A percentile compares a stretch with the other conserved stretches of the same genome.
phyloP scores from a whole-genome alignment of 2,888 invertebrate genomes.

The Idaea dimidiata region DNA sequence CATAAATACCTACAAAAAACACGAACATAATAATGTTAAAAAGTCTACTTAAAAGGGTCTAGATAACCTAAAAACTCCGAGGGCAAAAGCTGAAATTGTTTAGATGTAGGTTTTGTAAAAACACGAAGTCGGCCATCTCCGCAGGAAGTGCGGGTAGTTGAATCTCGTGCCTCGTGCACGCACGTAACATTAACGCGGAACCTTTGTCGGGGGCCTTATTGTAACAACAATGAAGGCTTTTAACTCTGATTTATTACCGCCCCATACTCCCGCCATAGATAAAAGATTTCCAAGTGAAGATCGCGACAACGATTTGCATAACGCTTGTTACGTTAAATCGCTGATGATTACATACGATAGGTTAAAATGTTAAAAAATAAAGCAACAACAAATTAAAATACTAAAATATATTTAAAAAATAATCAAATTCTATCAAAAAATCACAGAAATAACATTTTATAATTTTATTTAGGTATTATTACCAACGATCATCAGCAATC shows the following conservation, averaged over 20 bases:
- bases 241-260: constrained; percentile 56
- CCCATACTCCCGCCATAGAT: constrained; percentile 7
- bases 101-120: constrained; percentile 1
- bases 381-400: too few species aligned
- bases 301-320: neutral
- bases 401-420: too few species aligned
- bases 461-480: too few species aligned
- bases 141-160: constrained; percentile 39
- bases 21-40: too few species aligned
- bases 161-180: constrained; percentile 44
- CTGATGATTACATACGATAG: neutral
- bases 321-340: neutral
- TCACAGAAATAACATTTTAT: too few species aligned
- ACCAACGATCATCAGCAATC: too few species aligned
- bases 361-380: too few species aligned
- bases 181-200: constrained; percentile 44
- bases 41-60: neutral
- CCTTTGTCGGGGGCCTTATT: constrained; percentile 45
- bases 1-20: too few species aligned
- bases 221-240: constrained; percentile 55
- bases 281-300: constrained; percentile 2
- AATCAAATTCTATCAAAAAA: too few species aligned
- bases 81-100: constrained; percentile 17
- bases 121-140: neutral
- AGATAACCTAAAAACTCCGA: neutral